A percentile compares a stretch with the other conserved stretches of the same genome.
Evolutionary conservation across 2,113 vertebrate species (phyloP).

Genomic region (Diadophis punctatus): DNA sequence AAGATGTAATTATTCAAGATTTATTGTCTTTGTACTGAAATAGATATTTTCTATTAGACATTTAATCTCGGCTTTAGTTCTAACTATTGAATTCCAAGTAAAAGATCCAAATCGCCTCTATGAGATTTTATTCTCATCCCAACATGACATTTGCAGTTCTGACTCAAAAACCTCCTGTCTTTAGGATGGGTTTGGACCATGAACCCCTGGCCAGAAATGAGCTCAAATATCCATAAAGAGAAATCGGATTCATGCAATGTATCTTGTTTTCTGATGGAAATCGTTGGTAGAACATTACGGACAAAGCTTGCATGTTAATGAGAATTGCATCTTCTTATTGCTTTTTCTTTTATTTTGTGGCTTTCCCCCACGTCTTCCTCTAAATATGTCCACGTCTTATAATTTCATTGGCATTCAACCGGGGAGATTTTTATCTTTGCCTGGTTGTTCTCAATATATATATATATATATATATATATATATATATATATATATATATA

Average conservation of each 20-base stretch:
- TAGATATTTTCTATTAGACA: no score
- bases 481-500: no score
- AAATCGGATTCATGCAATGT: background rate
- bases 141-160: no score
- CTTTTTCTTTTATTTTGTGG: constrained; percentile 42
- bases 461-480: no score
- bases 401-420: constrained; percentile 56
- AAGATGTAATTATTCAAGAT: no score
- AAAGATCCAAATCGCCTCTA: no score
- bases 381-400: background rate
- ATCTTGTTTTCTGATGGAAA: constrained; percentile 35
- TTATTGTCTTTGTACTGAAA: no score
- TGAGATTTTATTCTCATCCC: no score
- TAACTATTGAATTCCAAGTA: no score
- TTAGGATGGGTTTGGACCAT: background rate
- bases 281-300: constrained; percentile 24
- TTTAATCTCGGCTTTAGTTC: no score
- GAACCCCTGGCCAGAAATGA: background rate
- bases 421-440: constrained; percentile 47
- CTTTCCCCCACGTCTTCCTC: background rate
- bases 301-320: constrained; percentile 34
- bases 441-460: constrained; percentile 47
- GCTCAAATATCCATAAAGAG: background rate
- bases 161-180: background rate
- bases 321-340: background rate